Percentiles rank a stretch among this genome's conserved stretches.
phyloP scores from a whole-genome alignment of 2,888 invertebrate species.

The Bellardia pandia region DNA sequence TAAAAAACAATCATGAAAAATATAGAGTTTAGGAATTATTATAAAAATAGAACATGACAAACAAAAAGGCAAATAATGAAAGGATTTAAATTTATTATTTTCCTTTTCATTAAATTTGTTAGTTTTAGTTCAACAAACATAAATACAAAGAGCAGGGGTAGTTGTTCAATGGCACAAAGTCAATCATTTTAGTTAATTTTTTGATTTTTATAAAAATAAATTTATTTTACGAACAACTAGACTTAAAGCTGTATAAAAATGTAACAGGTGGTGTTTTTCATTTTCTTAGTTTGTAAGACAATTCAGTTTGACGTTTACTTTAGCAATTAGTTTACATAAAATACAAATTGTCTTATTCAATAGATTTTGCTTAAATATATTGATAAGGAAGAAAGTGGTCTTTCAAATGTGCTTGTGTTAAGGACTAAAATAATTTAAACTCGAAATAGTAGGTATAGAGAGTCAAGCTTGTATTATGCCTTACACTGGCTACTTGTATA shows the following conservation, averaged over 20 bases:
- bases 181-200: conserved; percentile 29
- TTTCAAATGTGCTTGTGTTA: not conserved
- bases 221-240: not conserved
- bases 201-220: not conserved
- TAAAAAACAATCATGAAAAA: not conserved
- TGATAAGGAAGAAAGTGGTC: too few species aligned
- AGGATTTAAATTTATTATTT: conserved; percentile 2
- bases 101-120: not conserved
- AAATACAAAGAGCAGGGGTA: not conserved
- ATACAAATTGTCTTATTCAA: not conserved
- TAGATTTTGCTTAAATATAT: too few species aligned
- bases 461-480: too few species aligned
- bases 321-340: conserved; percentile 18
- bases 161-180: conserved; percentile 1
- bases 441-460: too few species aligned
- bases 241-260: not conserved
- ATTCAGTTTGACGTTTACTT: not conserved
- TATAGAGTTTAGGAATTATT: too few species aligned
- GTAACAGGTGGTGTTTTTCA: too few species aligned
- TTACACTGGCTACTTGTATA: too few species aligned
- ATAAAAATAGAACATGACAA: too few species aligned
- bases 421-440: too few species aligned
- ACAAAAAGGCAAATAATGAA: not conserved
- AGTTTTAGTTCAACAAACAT: not conserved
- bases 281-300: too few species aligned